Base-by-base conservation (phyloP, 2,113 vertebrate species). In the Morone saxatilis region DNA sequence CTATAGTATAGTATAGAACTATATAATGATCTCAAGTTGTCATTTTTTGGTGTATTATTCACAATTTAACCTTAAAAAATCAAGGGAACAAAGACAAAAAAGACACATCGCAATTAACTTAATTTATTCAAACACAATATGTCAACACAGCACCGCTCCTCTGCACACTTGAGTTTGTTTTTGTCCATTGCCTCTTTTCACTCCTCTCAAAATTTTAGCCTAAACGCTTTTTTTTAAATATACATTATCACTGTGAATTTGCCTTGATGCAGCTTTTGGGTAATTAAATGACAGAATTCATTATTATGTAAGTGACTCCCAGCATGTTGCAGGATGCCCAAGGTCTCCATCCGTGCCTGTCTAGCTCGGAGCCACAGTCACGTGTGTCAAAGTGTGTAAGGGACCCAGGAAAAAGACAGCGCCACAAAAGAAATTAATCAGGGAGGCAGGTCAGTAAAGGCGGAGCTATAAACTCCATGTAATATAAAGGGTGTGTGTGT, bases 341-440 rank as follows among this genome's bases (percentile, higher is more conserved):
- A 59, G 43, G 77, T 80, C 57, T 84, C 38, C 45, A 7, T 73
- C 22, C n/a, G 22, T 81, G 62, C 78, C 45, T 25, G n/a, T 76
- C 38, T 50, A 0, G 38, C 83, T 62, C 1, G 0, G 59, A 78
- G 71, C 53, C 47, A 54, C 41, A 62, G 59, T 79, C 65, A 76
- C 71, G 56, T 77, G 61, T 77, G 76, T 70, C 53, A 17, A 14
- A 65, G 31, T 61, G 71, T 68, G 57, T 54, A 8, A 14, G 71
- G 50, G 40, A 84, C 45, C 59, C 57, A 77, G 62, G 31, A 68
- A 71, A 68, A 48, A 53, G 13, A 79, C 65, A 66, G 79, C 43
- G 20, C 14, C 70, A 54, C 66, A 86, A 83, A 72, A 19, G 6
- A 71, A 85, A 91, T 85, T 67, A 90, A 90, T 83, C 86, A 84